Base-by-base conservation (phyloP, 2,797 vertebrate species). In the Distichodus sexfasciatus region DNA sequence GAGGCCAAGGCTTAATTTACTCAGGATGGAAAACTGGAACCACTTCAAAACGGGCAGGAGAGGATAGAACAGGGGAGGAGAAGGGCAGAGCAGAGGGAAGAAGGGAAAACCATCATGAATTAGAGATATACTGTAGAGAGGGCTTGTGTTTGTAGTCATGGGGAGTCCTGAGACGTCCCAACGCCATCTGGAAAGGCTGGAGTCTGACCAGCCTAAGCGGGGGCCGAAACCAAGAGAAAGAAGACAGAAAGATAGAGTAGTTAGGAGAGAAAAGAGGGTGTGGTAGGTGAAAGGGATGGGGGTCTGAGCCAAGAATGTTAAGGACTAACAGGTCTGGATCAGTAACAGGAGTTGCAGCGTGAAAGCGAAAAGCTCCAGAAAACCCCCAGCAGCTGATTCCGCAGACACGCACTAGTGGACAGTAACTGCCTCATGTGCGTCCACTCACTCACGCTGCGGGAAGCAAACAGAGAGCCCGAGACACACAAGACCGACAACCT, bases 121-220 rank as follows among this genome's bases (percentile, higher is more conserved):
- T n/a, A n/a, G n/a, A n/a, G n/a, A n/a, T n/a, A n/a, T n/a, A n/a
- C n/a, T n/a, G n/a, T 9, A 33, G 40, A 44, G 41, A 12, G 33
- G 15, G 46, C 50, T 19, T 24, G 50, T 40, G 12, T 64, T 69
- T 64, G 24, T 15, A 15, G 43, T 58, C 60, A 63, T 23, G 21
- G 64, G 51, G 55, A 66, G 60, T 62, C 55, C 41, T 43, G 47
- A 63, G 62, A 77, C n/a, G n/a, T n/a, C 58, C 63, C 29, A 17
- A 58, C 48, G 58, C 51, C 61, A 57, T 62, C 61, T 65, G 64
- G 54, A 77, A n/a, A 55, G 61, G 33, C 33, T 62, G 28, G 43
- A 44, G 23, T 15, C 54, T 51, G n/a, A n/a, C n/a, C n/a, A n/a
- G n/a, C n/a, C n/a, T n/a, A n/a, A n/a, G n/a, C n/a, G n/a, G n/a